A percentile compares a stretch with the other conserved stretches of the same genome.
These are phyloP conservation scores for Metaphire vulgaris DNA, from an alignment of 1,140 invertebrate species.

Conservation along the genomic window DNA sequence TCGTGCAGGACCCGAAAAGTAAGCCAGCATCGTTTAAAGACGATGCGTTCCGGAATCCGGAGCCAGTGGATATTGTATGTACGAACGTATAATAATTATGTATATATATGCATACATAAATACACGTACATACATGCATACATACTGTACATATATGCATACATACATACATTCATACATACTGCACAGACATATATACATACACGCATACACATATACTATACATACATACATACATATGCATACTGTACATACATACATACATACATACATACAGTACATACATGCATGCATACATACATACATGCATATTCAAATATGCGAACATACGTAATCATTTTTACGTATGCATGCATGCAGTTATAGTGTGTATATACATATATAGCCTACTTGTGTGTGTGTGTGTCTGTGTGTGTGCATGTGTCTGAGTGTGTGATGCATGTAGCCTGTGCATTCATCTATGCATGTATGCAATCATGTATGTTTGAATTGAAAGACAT, in stretches of 20 bases:
- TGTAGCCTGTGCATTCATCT: too few relatives aligned
- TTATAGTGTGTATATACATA: not conserved
- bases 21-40: too few relatives aligned
- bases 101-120: not conserved
- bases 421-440: too few relatives aligned
- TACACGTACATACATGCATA: not conserved
- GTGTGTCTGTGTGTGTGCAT: too few relatives aligned
- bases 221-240: not conserved
- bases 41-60: too few relatives aligned
- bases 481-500: too few relatives aligned
- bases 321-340: not conserved
- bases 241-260: not conserved
- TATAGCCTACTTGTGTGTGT: not conserved
- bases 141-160: not conserved
- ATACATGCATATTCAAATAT: not conserved
- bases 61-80: too few relatives aligned
- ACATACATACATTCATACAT: slow-evolving; percentile 1
- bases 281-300: not conserved
- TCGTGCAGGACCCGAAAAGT: too few relatives aligned
- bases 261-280: not conserved
- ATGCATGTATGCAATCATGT: too few relatives aligned
- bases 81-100: too few relatives aligned
- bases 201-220: not conserved
- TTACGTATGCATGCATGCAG: not conserved
- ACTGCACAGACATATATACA: not conserved